Evolutionary conservation across 2,797 vertebrate genomes (phyloP), one percentile per base, ranked within the genome.

Genomic region (Crocodylus rhombifer): DNA sequence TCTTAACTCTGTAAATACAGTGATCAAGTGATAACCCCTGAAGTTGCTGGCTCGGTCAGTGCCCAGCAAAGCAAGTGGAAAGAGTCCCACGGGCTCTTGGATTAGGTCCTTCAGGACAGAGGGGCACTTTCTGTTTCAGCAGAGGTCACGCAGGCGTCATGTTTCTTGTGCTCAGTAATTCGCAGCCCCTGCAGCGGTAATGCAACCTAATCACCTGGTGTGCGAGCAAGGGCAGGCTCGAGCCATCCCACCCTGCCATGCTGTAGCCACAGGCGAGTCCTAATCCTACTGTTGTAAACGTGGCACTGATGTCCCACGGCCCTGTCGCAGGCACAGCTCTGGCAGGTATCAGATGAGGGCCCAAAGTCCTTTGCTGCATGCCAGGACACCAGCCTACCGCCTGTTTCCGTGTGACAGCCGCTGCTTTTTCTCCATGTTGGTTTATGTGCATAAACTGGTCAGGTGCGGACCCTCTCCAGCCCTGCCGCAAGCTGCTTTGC

Each of bases 121-220:
- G 82, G 82, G 82, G 15, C 78, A 75, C 84, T 56, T 30, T 30
- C 91, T 67, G 56, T n/a, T 51, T 51, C 42, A 51, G 42, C 10
- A 9, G n/a, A n/a, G n/a, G 9, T 51, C 42, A 51, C 42, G 9
- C 42, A 10, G 42, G 42, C 42, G 42, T 51, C 10, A 9, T 51
- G 42, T 51, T 51, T 51, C 42, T 69, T 36, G 67, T 69, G 36
- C 20, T 36, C 20, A 6, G 5, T 15, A 15, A 71, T 36, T 5
- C 21, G 33, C 36, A 33, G 14, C 69, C 42, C 36, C 14, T 20
- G 7, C 76, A 1, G 14, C 8, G 5, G n/a, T 28, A 28, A 58
- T 62, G 60, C 80, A 71, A 1, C 60, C 64, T 83, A 12, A 0
- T 0, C 0, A 20, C 61, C 79, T 51, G 42, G 42, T 51, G 42